Conservation (phyloP, 2,888 invertebrate genomes). For the Leucoma salicis region DNA sequence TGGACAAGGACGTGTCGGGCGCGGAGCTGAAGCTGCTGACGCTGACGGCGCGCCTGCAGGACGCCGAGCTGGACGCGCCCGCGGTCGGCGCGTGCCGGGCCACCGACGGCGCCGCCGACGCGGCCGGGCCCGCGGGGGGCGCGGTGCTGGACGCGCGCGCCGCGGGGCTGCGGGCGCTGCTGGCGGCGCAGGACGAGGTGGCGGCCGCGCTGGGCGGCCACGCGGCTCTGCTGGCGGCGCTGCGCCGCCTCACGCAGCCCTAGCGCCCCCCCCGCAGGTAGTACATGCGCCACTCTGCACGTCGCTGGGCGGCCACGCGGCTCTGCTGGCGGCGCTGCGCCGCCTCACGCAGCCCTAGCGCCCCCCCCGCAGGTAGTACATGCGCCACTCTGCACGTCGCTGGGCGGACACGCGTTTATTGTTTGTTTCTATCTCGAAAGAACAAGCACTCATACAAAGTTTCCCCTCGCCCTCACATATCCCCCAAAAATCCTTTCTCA, state of each 20-base stretch:
- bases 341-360: not conserved
- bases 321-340: not conserved
- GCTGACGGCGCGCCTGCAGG: constrained; percentile 68
- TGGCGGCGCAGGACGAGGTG: constrained; percentile 56
- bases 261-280: constrained; percentile 12
- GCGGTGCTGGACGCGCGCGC: constrained; percentile 34
- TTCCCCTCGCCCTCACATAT: too few species aligned
- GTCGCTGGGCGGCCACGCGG: not conserved
- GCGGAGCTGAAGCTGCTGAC: constrained; percentile 67
- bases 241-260: constrained; percentile 12
- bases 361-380: not conserved
- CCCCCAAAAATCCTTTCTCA: too few species aligned
- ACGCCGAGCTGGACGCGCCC: constrained; percentile 47
- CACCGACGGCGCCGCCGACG: constrained; percentile 19
- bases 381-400: not conserved
- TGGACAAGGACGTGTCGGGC: constrained; percentile 86
- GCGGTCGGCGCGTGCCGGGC: not conserved
- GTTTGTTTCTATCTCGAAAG: too few species aligned
- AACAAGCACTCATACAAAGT: too few species aligned
- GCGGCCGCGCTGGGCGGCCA: constrained; percentile 39
- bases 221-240: constrained; percentile 44
- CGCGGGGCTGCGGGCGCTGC: constrained; percentile 56
- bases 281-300: too few species aligned
- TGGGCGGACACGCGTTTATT: not conserved
- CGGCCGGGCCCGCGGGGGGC: constrained; percentile 28